These are phyloP conservation scores for Mystacides longicornis DNA, from an alignment of 2,888 invertebrate genomes.

Conservation along the genomic window DNA sequence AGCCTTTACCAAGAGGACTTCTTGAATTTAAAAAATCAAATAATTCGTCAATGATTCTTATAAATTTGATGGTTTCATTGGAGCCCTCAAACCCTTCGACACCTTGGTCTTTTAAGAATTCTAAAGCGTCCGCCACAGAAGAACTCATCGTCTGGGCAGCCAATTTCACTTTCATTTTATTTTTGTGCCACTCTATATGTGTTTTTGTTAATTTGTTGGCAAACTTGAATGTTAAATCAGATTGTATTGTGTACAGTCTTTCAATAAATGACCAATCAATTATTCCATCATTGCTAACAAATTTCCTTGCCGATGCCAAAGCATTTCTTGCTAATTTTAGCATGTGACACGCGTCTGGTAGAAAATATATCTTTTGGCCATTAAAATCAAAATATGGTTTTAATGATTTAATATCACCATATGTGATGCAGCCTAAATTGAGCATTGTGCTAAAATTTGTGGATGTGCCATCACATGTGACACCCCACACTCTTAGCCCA, in stretches of 20 bases:
- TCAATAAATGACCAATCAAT: not conserved
- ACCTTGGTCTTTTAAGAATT: not conserved
- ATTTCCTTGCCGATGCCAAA: not conserved
- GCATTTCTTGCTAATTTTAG: conserved; percentile 2
- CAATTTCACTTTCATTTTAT: not conserved
- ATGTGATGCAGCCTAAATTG: not conserved
- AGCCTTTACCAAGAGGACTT: no score
- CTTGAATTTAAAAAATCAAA: no score
- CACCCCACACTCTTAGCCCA: not conserved
- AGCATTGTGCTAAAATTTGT: not conserved
- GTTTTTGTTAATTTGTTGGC: not conserved
- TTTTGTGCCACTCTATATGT: not conserved
- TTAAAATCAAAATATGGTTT: not conserved
- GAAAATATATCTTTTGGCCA: conserved; percentile 1
- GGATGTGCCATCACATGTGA: not conserved
- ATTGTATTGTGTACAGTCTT: not conserved
- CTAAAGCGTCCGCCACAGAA: not conserved
- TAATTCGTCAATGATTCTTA: not conserved
- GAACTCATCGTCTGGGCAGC: conserved; percentile 2
- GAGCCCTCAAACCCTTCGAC: not conserved
- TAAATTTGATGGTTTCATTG: not conserved
- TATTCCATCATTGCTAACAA: not conserved
- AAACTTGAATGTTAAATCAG: not conserved
- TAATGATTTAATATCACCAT: not conserved
- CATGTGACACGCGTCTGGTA: conserved; percentile 1